Conservation (phyloP, 2,113 vertebrate genomes). For the Antechinus stuartii region DNA sequence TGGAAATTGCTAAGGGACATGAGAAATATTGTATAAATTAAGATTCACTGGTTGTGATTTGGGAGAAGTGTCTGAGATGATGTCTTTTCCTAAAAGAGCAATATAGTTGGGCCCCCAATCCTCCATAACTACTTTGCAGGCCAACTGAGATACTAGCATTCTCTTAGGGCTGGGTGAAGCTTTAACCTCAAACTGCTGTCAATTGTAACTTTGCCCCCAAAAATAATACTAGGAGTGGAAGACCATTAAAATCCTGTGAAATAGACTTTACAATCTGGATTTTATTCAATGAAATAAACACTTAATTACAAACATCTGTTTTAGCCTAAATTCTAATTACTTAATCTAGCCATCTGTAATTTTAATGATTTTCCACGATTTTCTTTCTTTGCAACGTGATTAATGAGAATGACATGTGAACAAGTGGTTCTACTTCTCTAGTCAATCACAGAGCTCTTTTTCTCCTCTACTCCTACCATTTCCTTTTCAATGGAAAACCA, state of each 20-base stretch:
- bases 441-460: conserved; percentile 12
- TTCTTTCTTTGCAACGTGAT: conserved; percentile 84
- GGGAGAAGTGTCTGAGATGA: conserved; percentile 23
- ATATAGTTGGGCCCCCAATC: neutral
- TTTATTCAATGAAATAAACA: conserved; percentile 87
- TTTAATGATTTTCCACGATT: conserved; percentile 85
- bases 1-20: conserved; percentile 48
- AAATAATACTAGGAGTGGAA: conserved; percentile 71
- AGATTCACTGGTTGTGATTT: conserved; percentile 62
- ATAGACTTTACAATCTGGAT: conserved; percentile 84
- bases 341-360: conserved; percentile 88
- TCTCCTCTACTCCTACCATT: neutral
- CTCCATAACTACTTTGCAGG: accelerated
- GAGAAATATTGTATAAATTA: conserved; percentile 64
- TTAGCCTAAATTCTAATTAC: conserved; percentile 88
- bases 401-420: conserved; percentile 78
- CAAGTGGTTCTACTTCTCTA: conserved; percentile 64
- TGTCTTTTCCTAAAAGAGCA: neutral
- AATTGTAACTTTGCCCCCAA: conserved; percentile 71
- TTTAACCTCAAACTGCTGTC: conserved; percentile 58
- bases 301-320: conserved; percentile 90
- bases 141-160: neutral
- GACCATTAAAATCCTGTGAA: conserved; percentile 76
- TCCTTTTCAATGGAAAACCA: conserved; percentile 47
- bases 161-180: neutral